These are phyloP conservation scores for Trididemnum miniatum DNA, from an alignment of 23 tunicate genomes.

Conservation along the genomic window DNA sequence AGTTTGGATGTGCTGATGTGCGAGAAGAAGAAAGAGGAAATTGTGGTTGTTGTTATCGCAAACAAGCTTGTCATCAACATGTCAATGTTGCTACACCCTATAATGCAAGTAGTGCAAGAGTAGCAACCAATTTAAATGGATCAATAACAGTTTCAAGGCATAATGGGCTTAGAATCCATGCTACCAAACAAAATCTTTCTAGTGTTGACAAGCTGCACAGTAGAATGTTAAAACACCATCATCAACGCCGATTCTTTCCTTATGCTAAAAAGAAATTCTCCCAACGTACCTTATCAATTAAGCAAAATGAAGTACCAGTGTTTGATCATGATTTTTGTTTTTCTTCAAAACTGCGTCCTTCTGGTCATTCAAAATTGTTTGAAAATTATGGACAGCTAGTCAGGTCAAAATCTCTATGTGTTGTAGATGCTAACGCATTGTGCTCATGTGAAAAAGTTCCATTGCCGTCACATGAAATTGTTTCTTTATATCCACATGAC, in stretches of 20 bases:
- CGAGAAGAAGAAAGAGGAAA: neutral
- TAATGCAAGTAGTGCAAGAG: neutral
- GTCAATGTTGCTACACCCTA: neutral
- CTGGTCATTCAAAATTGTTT: neutral
- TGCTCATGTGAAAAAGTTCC: constrained; percentile 2
- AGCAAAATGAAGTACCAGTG: neutral
- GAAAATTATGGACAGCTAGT: neutral
- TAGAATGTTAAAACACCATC: neutral
- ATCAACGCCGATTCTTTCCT: neutral
- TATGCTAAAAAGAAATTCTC: neutral
- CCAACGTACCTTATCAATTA: neutral
- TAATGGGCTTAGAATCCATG: neutral
- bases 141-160: too few species aligned
- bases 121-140: neutral
- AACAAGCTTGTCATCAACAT: neutral
- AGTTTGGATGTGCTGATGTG: neutral
- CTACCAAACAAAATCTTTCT: neutral
- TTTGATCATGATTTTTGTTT: neutral
- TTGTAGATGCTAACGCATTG: neutral
- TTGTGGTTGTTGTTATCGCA: neutral
- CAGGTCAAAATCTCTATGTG: neutral
- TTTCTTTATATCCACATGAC: neutral
- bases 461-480: neutral
- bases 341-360: neutral
- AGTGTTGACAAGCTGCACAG: neutral